Base-by-base conservation (phyloP, 2,797 vertebrate species). In the Ctenosaura bakeri region DNA sequence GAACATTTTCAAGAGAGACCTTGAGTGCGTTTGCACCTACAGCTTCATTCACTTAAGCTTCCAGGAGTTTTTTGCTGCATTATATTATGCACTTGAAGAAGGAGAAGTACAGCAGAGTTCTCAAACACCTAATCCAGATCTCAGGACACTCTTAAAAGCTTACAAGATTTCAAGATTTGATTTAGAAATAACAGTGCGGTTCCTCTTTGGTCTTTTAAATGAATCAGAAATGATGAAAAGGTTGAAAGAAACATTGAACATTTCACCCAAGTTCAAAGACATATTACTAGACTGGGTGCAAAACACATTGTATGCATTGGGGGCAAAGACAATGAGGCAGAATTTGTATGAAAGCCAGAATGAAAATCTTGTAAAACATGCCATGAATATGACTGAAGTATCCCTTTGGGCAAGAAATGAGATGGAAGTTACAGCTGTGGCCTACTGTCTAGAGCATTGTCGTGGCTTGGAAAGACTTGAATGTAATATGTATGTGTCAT, bases 21-120 rank as follows among this genome's bases (percentile, higher is more conserved):
- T 12, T 12, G 79, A 85, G 6, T 32, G 50, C 0, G 93, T 86
- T 52, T 52, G 52, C 10, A 52, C 52, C 52, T 52, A 52, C 52
- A 52, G 52, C 10, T 52, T 52, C 52, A 46, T 69, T 13, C 96
- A 97, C 26, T 62, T 96, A 86, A 96, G 95, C 84, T 94, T 97
- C 71, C 96, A 97, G 91, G 96, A 97, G 81, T 94, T 96, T 93
- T 95, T 95, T 74, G 66, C 93, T 71, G 93, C 95, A n/a, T 85
- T 93, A 82, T 93, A 85, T 83, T 89, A 62, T 62, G 2, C 83
- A 8, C 52, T 89, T 0, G 32, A 69, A 52, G 32, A 69, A 52
- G 78, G 10, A 6, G n/a, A 13, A 50, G 2, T 54, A 1, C 5
- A 13, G 1, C 1, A 1, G 77, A 4, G 13, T 52, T 52, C 62